Evolutionary conservation across 2,888 invertebrate species (phyloP).

Genomic region (Caenorhabditis uteleia): DNA sequence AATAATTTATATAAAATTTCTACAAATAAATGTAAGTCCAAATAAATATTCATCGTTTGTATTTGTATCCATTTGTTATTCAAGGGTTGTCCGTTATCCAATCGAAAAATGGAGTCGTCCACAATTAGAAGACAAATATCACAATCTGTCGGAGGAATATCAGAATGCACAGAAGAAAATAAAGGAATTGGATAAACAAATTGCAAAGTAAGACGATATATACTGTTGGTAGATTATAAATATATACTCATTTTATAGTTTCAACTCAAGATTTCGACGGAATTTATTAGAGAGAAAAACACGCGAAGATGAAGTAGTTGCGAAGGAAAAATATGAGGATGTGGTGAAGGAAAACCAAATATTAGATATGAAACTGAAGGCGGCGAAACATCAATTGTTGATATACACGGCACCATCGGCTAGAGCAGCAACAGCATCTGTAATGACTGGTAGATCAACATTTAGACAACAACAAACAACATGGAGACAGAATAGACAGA

Average conservation of each 20-base stretch:
- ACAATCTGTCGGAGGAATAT: slow-evolving; percentile 44
- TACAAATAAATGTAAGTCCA: too few species aligned
- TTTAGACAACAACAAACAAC: slow-evolving; percentile 29
- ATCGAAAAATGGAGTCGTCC: slow-evolving; percentile 64
- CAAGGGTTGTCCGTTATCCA: slow-evolving; percentile 44
- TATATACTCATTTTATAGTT: slow-evolving; percentile 29
- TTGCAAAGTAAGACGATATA: slow-evolving; percentile 41
- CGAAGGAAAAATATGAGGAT: slow-evolving; percentile 43
- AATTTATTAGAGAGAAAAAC: slow-evolving; percentile 35
- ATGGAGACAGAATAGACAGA: slow-evolving; percentile 12
- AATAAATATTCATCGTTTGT: background rate
- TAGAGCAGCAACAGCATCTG: slow-evolving; percentile 45
- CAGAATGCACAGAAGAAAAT: slow-evolving; percentile 49
- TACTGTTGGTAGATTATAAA: background rate
- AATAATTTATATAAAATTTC: too few species aligned
- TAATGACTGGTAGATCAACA: slow-evolving; percentile 51
- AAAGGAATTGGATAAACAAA: slow-evolving; percentile 54
- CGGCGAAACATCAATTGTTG: slow-evolving; percentile 62
- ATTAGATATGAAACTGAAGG: slow-evolving; percentile 52
- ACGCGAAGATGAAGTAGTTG: slow-evolving; percentile 31
- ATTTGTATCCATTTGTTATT: background rate
- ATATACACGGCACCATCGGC: slow-evolving; percentile 61
- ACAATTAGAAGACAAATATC: slow-evolving; percentile 64
- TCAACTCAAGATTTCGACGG: slow-evolving; percentile 46
- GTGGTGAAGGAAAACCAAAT: slow-evolving; percentile 42